phyloP scores from a whole-genome alignment of 2,888 invertebrate species.

The Metallyticus violacea region DNA sequence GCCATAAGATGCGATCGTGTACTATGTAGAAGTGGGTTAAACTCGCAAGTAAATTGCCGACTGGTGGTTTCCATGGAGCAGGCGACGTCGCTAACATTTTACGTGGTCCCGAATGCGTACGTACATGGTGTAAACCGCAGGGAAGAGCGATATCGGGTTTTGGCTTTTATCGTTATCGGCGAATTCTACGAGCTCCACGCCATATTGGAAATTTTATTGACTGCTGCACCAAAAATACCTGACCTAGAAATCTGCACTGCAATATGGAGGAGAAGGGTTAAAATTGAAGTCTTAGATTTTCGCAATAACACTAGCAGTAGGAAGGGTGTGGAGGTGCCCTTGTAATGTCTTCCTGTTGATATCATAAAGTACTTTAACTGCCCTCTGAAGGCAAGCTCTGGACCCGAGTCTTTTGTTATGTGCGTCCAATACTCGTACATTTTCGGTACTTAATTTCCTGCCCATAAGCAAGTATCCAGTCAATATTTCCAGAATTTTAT shows the following conservation, averaged over 20 bases:
- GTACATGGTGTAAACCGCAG: not conserved
- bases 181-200: not conserved
- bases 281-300: not conserved
- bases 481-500: too few species aligned
- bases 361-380: not conserved
- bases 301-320: too few species aligned
- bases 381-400: not conserved
- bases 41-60: not conserved
- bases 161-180: not conserved
- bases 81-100: not conserved
- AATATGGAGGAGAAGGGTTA: not conserved
- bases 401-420: too few species aligned
- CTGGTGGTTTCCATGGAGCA: not conserved
- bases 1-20: not conserved
- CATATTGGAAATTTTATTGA: not conserved
- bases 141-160: not conserved
- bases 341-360: not conserved
- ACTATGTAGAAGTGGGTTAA: not conserved
- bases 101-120: not conserved
- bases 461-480: not conserved
- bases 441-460: not conserved
- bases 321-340: not conserved
- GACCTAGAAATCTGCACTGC: not conserved
- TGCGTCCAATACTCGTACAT: not conserved
- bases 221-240: not conserved